Percentiles rank a stretch among this genome's conserved stretches.
phyloP scores from a whole-genome alignment of 2,113 vertebrate genomes.

The Nesogale talazaci region DNA sequence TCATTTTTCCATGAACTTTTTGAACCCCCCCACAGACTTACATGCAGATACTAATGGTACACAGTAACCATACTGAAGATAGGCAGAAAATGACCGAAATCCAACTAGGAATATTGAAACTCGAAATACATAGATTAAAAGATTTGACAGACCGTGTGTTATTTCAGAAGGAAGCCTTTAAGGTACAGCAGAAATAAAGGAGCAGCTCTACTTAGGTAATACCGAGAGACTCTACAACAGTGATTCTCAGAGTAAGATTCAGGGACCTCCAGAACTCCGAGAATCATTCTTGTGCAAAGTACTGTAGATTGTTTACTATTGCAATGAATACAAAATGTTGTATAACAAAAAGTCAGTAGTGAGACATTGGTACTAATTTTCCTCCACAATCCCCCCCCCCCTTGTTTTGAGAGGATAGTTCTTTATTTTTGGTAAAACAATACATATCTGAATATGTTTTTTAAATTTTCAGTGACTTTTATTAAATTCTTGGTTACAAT shows the following conservation, averaged over 20 bases:
- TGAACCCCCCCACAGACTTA: no score
- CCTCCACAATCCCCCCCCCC: no score
- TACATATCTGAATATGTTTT: no score
- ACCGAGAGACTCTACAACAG: constrained; percentile 25
- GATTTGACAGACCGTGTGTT: background rate
- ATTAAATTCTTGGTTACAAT: background rate
- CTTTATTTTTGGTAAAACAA: no score
- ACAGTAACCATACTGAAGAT: background rate
- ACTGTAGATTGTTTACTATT: background rate
- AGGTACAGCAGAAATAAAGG: constrained; percentile 6
- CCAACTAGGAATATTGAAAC: background rate
- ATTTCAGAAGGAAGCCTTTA: constrained; percentile 45
- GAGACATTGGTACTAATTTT: no score
- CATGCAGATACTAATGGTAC: background rate
- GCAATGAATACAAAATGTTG: no score
- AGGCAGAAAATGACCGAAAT: background rate
- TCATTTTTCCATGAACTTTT: no score
- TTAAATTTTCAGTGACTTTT: no score
- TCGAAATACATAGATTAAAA: background rate
- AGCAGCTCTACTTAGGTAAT: constrained; percentile 17
- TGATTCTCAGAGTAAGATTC: background rate
- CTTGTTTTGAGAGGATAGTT: no score
- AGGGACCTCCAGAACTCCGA: background rate
- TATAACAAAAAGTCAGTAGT: no score
- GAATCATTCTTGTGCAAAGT: no score